Conservation (phyloP, 2,113 vertebrate species). For the Notothenia rossii region DNA sequence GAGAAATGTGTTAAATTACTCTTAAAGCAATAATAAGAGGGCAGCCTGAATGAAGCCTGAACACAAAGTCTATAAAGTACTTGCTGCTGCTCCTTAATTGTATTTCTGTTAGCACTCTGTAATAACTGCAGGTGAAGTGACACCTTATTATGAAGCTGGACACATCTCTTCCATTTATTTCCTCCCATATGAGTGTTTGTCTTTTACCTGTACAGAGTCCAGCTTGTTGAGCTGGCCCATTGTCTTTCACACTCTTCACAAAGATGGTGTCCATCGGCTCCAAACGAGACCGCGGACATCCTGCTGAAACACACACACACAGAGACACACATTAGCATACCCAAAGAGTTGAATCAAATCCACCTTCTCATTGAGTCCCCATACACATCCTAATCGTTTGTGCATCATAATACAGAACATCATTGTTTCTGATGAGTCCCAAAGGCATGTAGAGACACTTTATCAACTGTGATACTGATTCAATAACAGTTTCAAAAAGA, state of each 20-base stretch:
- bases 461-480: neutral
- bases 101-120: neutral
- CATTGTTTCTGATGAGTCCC: neutral
- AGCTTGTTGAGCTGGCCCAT: slow-evolving; percentile 91
- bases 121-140: neutral
- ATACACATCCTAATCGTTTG: neutral
- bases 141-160: neutral
- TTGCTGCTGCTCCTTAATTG: neutral
- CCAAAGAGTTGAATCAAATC: slow-evolving; percentile 7
- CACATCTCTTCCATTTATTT: neutral
- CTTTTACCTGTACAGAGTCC: slow-evolving; percentile 91
- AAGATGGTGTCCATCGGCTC: slow-evolving; percentile 99
- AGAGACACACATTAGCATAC: neutral
- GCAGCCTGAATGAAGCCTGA: neutral
- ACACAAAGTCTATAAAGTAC: neutral
- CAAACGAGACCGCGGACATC: slow-evolving; percentile 75
- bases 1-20: neutral
- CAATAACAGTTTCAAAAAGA: neutral
- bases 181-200: neutral
- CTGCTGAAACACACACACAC: slow-evolving; percentile 63
- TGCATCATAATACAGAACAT: neutral
- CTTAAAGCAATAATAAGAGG: neutral
- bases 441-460: neutral
- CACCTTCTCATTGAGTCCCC: neutral
- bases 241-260: slow-evolving; percentile 94